Percentiles rank a stretch among this genome's conserved stretches.
These are phyloP conservation scores for Eubucco bourcierii DNA, from an alignment of 2,113 vertebrate genomes.

Conservation along the genomic window DNA sequence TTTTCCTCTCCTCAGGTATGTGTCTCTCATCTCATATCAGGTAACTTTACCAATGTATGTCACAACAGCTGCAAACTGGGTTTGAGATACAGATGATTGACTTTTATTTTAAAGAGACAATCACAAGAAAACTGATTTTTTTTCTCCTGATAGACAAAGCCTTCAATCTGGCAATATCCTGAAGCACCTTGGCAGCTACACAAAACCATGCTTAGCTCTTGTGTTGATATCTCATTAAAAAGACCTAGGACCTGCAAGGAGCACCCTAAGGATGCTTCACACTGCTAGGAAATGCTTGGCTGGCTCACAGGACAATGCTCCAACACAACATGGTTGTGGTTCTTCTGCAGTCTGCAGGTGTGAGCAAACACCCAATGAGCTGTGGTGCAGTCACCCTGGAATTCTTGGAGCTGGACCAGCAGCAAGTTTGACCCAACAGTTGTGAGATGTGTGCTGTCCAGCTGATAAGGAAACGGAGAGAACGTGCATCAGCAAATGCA, in stretches of 20 bases:
- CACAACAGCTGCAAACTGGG: not conserved
- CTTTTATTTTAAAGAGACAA: not conserved
- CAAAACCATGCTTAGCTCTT: not conserved
- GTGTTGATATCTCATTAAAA: not conserved
- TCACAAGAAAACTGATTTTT: not conserved
- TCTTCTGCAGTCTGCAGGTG: not conserved
- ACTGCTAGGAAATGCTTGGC: accelerated
- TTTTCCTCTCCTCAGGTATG: not conserved
- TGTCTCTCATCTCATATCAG: not conserved
- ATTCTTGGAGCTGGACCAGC: constrained; percentile 49
- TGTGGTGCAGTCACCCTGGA: not conserved
- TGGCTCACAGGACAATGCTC: not conserved
- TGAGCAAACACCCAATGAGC: accelerated
- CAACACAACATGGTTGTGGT: not conserved
- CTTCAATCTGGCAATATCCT: not conserved
- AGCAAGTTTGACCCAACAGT: not conserved
- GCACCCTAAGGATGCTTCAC: not conserved
- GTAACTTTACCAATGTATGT: not conserved
- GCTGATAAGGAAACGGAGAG: constrained; percentile 49
- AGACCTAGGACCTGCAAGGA: not conserved
- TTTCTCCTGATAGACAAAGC: not conserved
- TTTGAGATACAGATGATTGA: not conserved
- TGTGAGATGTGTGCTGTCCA: not conserved
- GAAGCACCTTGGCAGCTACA: not conserved
- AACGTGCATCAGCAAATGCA: constrained; percentile 30